Conservation (phyloP, 64 coral and sea anemone genomes). For the Dendrophyllia cribrosa region DNA sequence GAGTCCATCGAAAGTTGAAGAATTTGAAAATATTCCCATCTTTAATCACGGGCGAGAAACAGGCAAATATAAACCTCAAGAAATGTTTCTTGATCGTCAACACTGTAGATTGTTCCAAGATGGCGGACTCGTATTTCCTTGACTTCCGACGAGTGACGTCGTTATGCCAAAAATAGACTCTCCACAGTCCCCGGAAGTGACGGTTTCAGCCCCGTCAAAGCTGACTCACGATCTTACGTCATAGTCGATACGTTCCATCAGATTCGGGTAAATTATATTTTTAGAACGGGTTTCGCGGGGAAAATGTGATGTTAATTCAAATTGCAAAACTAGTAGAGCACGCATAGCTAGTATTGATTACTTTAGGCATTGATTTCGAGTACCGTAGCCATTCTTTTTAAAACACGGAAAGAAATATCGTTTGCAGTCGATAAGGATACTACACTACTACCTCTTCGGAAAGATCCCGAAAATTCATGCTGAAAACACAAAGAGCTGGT, state of each 20-base stretch:
- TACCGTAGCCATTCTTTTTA: too few relatives aligned
- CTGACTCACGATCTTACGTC: constrained; percentile 27
- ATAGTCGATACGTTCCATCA: background rate
- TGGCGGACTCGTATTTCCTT: constrained; percentile 32
- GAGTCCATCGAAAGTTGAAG: constrained; percentile 76
- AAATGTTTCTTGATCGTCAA: constrained; percentile 1
- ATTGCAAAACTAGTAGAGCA: too few relatives aligned
- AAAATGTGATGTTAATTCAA: too few relatives aligned
- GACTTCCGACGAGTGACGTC: constrained; percentile 39
- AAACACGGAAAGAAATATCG: too few relatives aligned
- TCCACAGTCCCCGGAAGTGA: constrained; percentile 40
- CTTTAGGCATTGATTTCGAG: too few relatives aligned
- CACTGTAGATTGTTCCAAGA: constrained; percentile 19
- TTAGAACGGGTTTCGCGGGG: too few relatives aligned
- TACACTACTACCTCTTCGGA: too few relatives aligned
- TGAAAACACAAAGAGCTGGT: too few relatives aligned
- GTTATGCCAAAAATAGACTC: constrained; percentile 29
- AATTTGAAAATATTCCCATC: constrained; percentile 86
- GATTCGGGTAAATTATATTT: too few relatives aligned
- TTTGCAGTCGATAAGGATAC: too few relatives aligned
- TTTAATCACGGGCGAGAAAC: background rate
- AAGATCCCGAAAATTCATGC: too few relatives aligned
- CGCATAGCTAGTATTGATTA: too few relatives aligned
- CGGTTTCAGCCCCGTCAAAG: background rate
- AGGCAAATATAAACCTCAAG: background rate